Evolutionary conservation across 37 sponge, comb jelly and placozoan species (phyloP).

Genomic region (Hormiphora californensis): DNA sequence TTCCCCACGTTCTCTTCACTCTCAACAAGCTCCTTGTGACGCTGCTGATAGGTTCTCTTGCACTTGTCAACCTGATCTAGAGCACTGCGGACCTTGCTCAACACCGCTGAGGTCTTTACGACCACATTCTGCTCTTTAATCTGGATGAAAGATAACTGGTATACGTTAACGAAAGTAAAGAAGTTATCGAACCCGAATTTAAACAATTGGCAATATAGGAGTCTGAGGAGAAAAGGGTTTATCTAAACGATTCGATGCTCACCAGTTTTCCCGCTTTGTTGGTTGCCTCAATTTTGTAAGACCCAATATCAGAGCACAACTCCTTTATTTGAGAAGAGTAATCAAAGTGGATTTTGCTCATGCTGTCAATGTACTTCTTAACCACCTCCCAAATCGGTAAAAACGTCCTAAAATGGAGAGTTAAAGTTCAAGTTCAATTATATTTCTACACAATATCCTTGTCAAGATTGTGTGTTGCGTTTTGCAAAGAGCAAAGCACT

Average conservation of each 20-base stretch:
- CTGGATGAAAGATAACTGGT: neutral
- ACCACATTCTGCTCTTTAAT: neutral
- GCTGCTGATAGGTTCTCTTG: constrained; percentile 12
- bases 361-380: constrained; percentile 46
- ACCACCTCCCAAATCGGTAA: constrained; percentile 15
- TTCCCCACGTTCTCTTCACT: constrained; percentile 12
- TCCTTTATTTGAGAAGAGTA: constrained; percentile 22
- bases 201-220: too few species aligned
- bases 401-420: constrained; percentile 27
- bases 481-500: too few species aligned
- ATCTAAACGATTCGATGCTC: too few species aligned
- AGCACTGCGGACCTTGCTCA: constrained; percentile 5
- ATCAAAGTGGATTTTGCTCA: constrained; percentile 35
- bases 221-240: too few species aligned
- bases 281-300: neutral
- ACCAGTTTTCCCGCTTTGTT: constrained; percentile 25
- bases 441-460: too few species aligned
- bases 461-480: too few species aligned
- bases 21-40: constrained; percentile 41
- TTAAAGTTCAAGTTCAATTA: too few species aligned
- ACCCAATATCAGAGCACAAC: neutral
- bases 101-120: constrained; percentile 9
- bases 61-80: constrained; percentile 52
- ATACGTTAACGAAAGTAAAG: too few species aligned
- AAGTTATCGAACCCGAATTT: too few species aligned